A percentile compares a stretch with the other conserved stretches of the same genome.
phyloP scores from a whole-genome alignment of 2,797 vertebrate genomes.

The Trachops cirrhosus region DNA sequence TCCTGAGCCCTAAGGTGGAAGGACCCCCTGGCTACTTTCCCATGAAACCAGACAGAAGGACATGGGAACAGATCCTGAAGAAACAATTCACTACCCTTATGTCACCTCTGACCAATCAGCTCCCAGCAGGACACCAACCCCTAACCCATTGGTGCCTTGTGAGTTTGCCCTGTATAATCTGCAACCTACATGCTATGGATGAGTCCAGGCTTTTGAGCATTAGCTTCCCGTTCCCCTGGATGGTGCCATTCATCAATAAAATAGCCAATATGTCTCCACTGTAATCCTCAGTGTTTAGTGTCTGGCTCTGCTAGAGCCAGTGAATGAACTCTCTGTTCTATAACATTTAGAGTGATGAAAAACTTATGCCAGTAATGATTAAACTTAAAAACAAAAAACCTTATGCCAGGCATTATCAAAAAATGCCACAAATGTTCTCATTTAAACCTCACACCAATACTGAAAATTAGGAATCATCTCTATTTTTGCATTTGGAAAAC shows the following conservation, averaged over 20 bases:
- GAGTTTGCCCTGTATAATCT: neutral
- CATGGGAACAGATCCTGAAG: too few relatives aligned
- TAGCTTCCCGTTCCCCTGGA: neutral
- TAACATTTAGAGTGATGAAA: neutral
- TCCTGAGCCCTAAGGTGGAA: too few relatives aligned
- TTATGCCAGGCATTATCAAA: neutral
- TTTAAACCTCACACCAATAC: neutral
- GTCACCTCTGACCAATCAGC: too few relatives aligned
- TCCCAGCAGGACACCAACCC: neutral
- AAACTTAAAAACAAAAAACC: neutral
- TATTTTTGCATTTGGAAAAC: conserved; percentile 28
- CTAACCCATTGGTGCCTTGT: neutral
- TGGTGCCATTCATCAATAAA: neutral
- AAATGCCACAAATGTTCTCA: neutral
- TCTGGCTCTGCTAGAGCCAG: neutral
- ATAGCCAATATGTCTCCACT: neutral
- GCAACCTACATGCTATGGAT: neutral
- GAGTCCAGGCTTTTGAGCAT: neutral
- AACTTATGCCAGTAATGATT: neutral
- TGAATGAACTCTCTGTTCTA: neutral
- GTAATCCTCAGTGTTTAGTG: neutral
- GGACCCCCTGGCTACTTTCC: too few relatives aligned
- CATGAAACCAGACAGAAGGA: too few relatives aligned
- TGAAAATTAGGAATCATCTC: neutral
- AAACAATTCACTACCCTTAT: too few relatives aligned